These are phyloP conservation scores for Etheostoma perlongum DNA, from an alignment of 2,797 vertebrate genomes.

Conservation along the genomic window DNA sequence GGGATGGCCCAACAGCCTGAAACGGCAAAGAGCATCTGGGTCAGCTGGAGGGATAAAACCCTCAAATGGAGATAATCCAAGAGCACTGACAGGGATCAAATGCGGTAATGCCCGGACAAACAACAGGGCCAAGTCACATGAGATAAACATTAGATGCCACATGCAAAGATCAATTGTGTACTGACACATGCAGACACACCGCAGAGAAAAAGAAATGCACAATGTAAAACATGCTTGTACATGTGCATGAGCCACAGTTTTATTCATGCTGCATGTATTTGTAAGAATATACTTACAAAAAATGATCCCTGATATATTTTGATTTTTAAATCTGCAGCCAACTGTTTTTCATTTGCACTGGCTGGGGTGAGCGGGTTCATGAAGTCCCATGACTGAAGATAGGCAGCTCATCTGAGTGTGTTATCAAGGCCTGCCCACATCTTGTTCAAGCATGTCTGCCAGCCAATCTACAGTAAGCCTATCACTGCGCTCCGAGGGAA, in stretches of 20 bases:
- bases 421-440: slow-evolving; percentile 75
- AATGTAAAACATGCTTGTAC: slow-evolving; percentile 21
- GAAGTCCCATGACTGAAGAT: slow-evolving; percentile 75
- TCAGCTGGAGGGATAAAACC: slow-evolving; percentile 58
- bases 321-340: slow-evolving; percentile 48
- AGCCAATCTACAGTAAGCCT: slow-evolving; percentile 65
- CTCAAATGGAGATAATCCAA: slow-evolving; percentile 49
- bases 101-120: slow-evolving; percentile 52
- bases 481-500: slow-evolving; percentile 64
- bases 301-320: slow-evolving; percentile 35
- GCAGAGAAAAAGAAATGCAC: slow-evolving; percentile 27
- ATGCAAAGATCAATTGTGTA: slow-evolving; percentile 41
- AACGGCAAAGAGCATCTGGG: slow-evolving; percentile 52
- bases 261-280: slow-evolving; percentile 16
- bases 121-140: slow-evolving; percentile 43
- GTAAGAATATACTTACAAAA: slow-evolving; percentile 18
- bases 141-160: slow-evolving; percentile 57
- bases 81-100: slow-evolving; percentile 60
- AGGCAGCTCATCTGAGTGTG: slow-evolving; percentile 71
- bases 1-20: slow-evolving; percentile 49
- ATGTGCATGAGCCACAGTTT: not conserved
- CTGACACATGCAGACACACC: slow-evolving; percentile 32
- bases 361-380: slow-evolving; percentile 70
- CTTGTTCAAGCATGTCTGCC: slow-evolving; percentile 80
- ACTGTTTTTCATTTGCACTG: slow-evolving; percentile 64